phyloP scores from a whole-genome alignment of 2,888 invertebrate species.

The Dastarcus helophoroides region DNA sequence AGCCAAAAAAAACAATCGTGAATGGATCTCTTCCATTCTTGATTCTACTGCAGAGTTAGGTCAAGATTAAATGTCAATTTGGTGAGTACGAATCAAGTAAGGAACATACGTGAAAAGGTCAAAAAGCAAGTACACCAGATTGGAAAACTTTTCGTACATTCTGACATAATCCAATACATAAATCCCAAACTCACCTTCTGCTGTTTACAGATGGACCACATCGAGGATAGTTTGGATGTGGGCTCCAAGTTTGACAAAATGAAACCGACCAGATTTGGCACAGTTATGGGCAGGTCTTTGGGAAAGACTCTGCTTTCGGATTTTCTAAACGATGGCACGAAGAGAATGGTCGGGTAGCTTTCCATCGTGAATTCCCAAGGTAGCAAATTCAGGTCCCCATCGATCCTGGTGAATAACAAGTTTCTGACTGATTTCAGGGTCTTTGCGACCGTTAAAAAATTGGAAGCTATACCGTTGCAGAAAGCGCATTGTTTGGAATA shows the following conservation, averaged over 20 bases:
- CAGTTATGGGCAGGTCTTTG: conserved; percentile 46
- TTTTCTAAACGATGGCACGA: conserved; percentile 63
- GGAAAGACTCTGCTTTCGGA: conserved; percentile 63
- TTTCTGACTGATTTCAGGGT: conserved; percentile 44
- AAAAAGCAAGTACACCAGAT: too few species aligned
- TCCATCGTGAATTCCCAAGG: conserved; percentile 79
- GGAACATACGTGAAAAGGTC: too few species aligned
- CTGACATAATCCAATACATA: neutral
- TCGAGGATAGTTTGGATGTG: conserved; percentile 40
- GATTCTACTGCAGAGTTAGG: too few species aligned
- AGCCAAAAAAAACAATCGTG: too few species aligned
- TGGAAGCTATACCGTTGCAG: conserved; percentile 57
- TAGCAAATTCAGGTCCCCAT: conserved; percentile 74
- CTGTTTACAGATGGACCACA: conserved; percentile 43
- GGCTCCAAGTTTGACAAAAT: conserved; percentile 57
- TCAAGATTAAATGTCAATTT: too few species aligned
- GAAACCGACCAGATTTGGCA: conserved; percentile 57
- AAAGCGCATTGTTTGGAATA: conserved; percentile 70
- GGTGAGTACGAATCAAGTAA: too few species aligned
- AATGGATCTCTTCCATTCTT: too few species aligned
- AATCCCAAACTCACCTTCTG: conserved; percentile 37
- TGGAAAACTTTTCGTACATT: too few species aligned
- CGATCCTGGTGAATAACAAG: conserved; percentile 55
- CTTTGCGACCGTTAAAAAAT: conserved; percentile 54
- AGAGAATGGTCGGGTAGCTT: conserved; percentile 65